Conservation (phyloP, 2,888 invertebrate genomes). For the Hoplodrina ambigua region DNA sequence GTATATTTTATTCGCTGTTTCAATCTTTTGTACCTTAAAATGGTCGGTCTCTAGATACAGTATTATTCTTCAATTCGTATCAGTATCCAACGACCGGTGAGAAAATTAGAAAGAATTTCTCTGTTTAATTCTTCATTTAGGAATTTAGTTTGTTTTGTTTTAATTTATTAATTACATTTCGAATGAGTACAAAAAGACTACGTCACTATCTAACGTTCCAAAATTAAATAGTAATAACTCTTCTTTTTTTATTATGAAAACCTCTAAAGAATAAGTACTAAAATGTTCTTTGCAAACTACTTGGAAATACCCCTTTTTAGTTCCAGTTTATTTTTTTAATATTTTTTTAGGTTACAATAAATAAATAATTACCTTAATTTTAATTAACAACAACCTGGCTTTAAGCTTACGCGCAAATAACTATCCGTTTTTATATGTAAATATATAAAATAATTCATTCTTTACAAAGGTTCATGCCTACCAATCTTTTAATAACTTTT, state of each 20-base stretch:
- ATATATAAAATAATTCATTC: background rate
- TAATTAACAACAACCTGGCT: too few species aligned
- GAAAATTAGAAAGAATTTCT: background rate
- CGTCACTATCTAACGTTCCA: too few species aligned
- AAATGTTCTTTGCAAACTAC: too few species aligned
- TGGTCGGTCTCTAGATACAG: background rate
- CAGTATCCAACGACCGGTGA: background rate
- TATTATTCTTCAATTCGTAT: background rate
- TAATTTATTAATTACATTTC: too few species aligned
- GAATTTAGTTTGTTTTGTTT: background rate
- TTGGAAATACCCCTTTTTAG: too few species aligned
- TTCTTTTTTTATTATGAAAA: too few species aligned
- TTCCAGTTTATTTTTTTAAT: too few species aligned
- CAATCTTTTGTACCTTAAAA: slow-evolving; percentile 11
- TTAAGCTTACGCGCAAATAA: background rate
- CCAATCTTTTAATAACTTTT: background rate
- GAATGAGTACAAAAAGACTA: too few species aligned
- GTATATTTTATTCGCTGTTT: slow-evolving; percentile 11
- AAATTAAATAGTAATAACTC: too few species aligned
- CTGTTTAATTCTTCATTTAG: background rate
- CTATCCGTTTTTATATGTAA: background rate
- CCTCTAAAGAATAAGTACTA: too few species aligned
- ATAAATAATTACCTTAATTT: too few species aligned
- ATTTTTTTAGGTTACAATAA: too few species aligned
- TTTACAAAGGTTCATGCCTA: background rate